Percentiles rank a stretch among this genome's conserved stretches.
Evolutionary conservation across 2,797 vertebrate genomes (phyloP).

Genomic region (Astyanax mexicanus): DNA sequence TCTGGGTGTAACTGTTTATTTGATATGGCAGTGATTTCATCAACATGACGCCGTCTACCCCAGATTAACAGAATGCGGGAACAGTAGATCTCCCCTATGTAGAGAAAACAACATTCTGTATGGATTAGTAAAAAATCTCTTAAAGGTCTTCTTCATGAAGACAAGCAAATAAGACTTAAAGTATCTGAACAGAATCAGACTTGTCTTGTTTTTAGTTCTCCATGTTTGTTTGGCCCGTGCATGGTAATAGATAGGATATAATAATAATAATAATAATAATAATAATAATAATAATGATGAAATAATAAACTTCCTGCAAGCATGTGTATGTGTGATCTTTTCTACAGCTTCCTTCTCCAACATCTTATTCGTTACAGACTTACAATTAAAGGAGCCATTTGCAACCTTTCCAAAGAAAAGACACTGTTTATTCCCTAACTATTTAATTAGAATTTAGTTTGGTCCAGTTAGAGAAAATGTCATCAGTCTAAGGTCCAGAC

Average conservation of each 20-base stretch:
- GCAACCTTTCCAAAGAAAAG: background rate
- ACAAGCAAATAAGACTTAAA: background rate
- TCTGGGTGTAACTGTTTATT: conserved; percentile 1
- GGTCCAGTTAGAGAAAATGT: no score
- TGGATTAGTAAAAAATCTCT: background rate
- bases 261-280: no score
- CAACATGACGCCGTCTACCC: background rate
- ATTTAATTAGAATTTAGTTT: no score
- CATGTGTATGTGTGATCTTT: background rate
- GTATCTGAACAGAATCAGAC: background rate
- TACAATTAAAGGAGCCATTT: background rate
- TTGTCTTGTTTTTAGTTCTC: background rate
- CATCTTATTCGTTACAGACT: background rate
- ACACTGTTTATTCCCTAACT: no score
- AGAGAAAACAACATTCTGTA: background rate
- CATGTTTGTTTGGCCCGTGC: background rate
- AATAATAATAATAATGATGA: no score
- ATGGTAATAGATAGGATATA: background rate
- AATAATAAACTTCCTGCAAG: background rate
- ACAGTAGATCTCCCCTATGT: background rate
- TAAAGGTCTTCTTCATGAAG: background rate
- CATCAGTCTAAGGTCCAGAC: no score
- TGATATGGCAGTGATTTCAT: conserved; percentile 7
- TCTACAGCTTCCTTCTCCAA: background rate
- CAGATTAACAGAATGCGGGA: background rate